Evolutionary conservation across 2,797 vertebrate species (phyloP).

Genomic region (Pipistrellus pipistrellus): DNA sequence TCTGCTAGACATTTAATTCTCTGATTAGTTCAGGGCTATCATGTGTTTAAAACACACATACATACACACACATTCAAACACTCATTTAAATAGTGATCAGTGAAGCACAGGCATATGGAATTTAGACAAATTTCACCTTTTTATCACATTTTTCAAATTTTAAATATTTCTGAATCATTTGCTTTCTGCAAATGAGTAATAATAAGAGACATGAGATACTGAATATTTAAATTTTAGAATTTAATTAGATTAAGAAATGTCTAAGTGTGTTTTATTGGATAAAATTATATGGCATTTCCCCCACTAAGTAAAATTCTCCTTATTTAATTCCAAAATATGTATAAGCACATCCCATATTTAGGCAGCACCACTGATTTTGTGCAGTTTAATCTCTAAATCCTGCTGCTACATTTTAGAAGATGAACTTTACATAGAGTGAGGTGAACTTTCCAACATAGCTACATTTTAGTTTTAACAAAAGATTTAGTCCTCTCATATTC

Average conservation of each 20-base stretch:
- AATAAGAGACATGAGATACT: neutral
- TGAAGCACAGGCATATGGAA: neutral
- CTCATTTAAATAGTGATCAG: neutral
- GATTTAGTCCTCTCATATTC: neutral
- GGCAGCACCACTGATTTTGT: neutral
- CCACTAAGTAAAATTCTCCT: neutral
- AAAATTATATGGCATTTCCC: neutral
- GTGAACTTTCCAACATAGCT: neutral
- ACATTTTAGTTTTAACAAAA: conserved; percentile 39
- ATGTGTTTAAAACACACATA: conserved; percentile 18
- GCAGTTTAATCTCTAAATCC: conserved; percentile 3
- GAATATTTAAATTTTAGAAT: neutral
- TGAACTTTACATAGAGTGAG: neutral
- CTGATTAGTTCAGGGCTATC: neutral
- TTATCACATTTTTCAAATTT: conserved; percentile 50
- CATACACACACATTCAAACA: neutral
- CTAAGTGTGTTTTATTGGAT: conserved; percentile 16
- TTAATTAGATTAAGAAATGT: conserved; percentile 55
- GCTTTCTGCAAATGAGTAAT: neutral
- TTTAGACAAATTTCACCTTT: conserved; percentile 29
- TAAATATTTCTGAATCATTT: conserved; percentile 22
- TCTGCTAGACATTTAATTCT: neutral
- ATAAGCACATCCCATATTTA: neutral
- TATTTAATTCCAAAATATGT: neutral
- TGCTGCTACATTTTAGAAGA: conserved; percentile 6